These are phyloP conservation scores for Hyles euphorbiae DNA, from an alignment of 1,140 invertebrate genomes.

Conservation along the genomic window DNA sequence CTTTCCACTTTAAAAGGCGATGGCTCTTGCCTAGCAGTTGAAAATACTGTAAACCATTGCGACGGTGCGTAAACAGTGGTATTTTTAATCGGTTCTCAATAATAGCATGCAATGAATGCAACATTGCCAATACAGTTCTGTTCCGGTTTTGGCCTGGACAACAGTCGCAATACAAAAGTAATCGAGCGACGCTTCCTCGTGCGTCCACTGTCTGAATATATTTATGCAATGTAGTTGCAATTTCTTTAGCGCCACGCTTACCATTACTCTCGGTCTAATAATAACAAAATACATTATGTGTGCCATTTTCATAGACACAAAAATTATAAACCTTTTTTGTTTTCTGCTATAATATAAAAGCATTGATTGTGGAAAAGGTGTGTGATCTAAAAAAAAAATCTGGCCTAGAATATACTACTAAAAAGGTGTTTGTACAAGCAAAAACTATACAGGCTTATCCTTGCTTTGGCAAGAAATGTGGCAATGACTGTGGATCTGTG, in stretches of 20 bases:
- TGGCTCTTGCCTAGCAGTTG: conserved; percentile 15
- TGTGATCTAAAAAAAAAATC: no score
- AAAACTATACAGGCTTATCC: no score
- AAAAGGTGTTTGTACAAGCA: no score
- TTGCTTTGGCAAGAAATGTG: no score
- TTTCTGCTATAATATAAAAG: background rate
- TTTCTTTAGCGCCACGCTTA: conserved; percentile 18
- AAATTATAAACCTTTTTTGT: conserved; percentile 23
- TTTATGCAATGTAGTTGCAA: conserved; percentile 13
- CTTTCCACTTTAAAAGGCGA: conserved; percentile 9
- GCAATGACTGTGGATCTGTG: no score
- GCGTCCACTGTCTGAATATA: conserved; percentile 20
- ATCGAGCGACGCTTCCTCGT: conserved; percentile 4
- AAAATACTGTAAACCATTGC: conserved; percentile 29
- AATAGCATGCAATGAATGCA: conserved; percentile 16
- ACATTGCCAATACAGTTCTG: conserved; percentile 16
- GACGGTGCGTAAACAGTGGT: conserved; percentile 33
- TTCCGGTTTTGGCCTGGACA: conserved; percentile 25
- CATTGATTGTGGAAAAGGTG: background rate
- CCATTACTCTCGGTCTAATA: conserved; percentile 18
- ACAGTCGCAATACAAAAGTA: conserved; percentile 24
- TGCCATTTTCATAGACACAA: conserved; percentile 19
- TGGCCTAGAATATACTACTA: no score
- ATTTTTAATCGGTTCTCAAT: conserved; percentile 14
- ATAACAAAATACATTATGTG: conserved; percentile 19